Evolutionary conservation across 1,140 invertebrate species (phyloP).

Genomic region (Ooceraea biroi): DNA sequence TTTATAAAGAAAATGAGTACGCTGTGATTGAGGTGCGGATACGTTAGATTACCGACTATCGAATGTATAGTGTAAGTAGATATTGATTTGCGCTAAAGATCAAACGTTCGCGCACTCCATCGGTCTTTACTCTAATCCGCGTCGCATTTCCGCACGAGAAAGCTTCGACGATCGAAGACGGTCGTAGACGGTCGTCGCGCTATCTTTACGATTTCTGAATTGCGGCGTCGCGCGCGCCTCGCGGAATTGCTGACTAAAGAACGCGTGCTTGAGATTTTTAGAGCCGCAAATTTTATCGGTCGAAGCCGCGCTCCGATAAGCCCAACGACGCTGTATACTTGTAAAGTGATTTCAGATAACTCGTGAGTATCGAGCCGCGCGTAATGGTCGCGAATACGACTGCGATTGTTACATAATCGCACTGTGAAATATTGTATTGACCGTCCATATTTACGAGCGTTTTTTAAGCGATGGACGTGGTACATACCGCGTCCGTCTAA

Average conservation of each 20-base stretch:
- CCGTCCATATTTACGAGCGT: slow-evolving; percentile 50
- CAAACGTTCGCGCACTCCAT: neutral
- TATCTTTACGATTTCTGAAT: slow-evolving; percentile 58
- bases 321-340: slow-evolving; percentile 51
- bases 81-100: too few species aligned
- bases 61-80: too few species aligned
- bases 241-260: slow-evolving; percentile 27
- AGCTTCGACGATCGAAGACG: neutral
- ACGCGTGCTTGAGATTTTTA: slow-evolving; percentile 36
- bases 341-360: slow-evolving; percentile 60
- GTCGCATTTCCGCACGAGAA: slow-evolving; percentile 22
- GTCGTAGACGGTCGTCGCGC: neutral
- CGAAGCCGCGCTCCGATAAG: slow-evolving; percentile 41
- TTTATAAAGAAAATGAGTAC: too few species aligned
- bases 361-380: slow-evolving; percentile 32
- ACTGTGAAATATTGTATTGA: slow-evolving; percentile 50
- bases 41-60: too few species aligned
- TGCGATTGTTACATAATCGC: slow-evolving; percentile 54
- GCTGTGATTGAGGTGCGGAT: too few species aligned
- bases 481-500: neutral
- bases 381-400: slow-evolving; percentile 49
- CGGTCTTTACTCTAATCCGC: slow-evolving; percentile 35
- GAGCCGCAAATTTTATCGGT: slow-evolving; percentile 53
- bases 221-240: slow-evolving; percentile 12
- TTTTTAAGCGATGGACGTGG: slow-evolving; percentile 9